These are phyloP conservation scores for Azorinus chamasolen DNA, from an alignment of 2,888 invertebrate species.

Conservation along the genomic window DNA sequence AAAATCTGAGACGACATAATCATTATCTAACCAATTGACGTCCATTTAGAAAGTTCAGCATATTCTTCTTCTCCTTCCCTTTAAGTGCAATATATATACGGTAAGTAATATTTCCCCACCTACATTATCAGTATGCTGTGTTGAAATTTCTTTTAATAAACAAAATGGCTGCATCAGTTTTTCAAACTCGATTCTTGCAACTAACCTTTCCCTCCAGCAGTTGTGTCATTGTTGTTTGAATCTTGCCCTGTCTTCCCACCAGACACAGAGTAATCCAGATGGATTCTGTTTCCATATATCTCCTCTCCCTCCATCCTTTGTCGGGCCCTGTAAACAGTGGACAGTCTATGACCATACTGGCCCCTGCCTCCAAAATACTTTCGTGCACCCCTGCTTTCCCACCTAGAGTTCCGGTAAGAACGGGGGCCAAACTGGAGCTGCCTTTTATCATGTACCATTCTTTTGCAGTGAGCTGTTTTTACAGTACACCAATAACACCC, in stretches of 20 bases:
- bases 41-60: no score
- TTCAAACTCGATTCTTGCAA: no score
- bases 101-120: no score
- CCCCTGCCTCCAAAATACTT: conserved; percentile 27
- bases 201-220: no score
- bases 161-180: no score
- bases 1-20: no score
- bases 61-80: no score
- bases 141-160: no score
- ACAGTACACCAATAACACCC: not conserved
- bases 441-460: conserved; percentile 2
- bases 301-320: conserved; percentile 95
- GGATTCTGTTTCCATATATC: conserved; percentile 91
- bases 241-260: not conserved
- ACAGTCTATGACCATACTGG: conserved; percentile 22
- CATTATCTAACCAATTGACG: no score
- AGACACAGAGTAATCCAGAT: conserved; percentile 58
- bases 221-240: not conserved
- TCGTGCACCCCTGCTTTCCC: conserved; percentile 24
- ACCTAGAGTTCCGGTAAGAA: conserved; percentile 10
- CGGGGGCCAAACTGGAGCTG: not conserved
- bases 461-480: conserved; percentile 1
- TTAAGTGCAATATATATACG: no score
- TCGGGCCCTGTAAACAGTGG: conserved; percentile 89
- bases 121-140: no score